phyloP scores from a whole-genome alignment of 2,797 vertebrate genomes.

The Rhyacichthys aspro region DNA sequence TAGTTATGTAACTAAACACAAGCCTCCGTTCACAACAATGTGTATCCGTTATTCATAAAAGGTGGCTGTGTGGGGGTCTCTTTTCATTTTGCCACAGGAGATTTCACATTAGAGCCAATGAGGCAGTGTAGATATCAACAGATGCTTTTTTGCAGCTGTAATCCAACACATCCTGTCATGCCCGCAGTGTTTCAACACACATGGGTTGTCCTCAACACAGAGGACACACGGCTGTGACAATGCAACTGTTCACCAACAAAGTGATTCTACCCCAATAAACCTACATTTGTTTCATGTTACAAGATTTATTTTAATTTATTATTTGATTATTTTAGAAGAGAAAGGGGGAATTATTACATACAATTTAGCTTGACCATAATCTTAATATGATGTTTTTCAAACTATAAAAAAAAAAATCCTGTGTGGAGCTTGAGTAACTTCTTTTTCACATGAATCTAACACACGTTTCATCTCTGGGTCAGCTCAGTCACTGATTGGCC shows the following conservation, averaged over 20 bases:
- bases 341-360: no score
- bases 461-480: constrained; percentile 13
- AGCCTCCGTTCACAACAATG: constrained; percentile 56
- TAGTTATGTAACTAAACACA: constrained; percentile 62
- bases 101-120: background rate
- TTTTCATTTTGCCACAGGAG: constrained; percentile 17
- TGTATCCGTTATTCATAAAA: constrained; percentile 22
- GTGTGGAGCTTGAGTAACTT: no score
- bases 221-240: background rate
- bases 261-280: background rate
- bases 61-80: constrained; percentile 9
- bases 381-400: no score
- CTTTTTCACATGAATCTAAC: background rate
- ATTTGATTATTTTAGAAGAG: no score
- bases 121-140: background rate
- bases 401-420: no score
- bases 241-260: background rate
- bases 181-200: constrained; percentile 2
- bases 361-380: no score
- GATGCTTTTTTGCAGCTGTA: constrained; percentile 2
- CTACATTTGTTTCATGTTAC: background rate
- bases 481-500: constrained; percentile 17
- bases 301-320: no score
- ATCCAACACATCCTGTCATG: constrained; percentile 23
- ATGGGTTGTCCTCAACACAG: constrained; percentile 10